A percentile compares a stretch with the other conserved stretches of the same genome.
These are phyloP conservation scores for honey bee (Apis mellifera) DNA, from an alignment of 1,140 invertebrate species.

Conservation along the genomic window Amel_HAv3.1 CM009943.2:6648501-6649000, in stretches of 20 bases:
- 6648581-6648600: too few relatives aligned
- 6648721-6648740: background rate
- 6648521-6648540: too few relatives aligned
- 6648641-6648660: too few relatives aligned
- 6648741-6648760: background rate
- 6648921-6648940: background rate
- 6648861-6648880: background rate
- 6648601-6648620: too few relatives aligned
- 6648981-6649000: background rate
- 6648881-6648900: too few relatives aligned
- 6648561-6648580: too few relatives aligned
- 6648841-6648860: background rate
- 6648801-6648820: background rate
- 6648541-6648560: too few relatives aligned
- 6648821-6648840: background rate
- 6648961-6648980: background rate
- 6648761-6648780: constrained; percentile 13
- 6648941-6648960: background rate
- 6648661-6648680: background rate
- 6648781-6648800: background rate
- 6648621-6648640: too few relatives aligned
- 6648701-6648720: background rate
- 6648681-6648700: background rate
- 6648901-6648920: background rate
- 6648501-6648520: too few relatives aligned